phyloP scores from a whole-genome alignment of 2,888 invertebrate genomes.

The Pimpla rufipes region DNA sequence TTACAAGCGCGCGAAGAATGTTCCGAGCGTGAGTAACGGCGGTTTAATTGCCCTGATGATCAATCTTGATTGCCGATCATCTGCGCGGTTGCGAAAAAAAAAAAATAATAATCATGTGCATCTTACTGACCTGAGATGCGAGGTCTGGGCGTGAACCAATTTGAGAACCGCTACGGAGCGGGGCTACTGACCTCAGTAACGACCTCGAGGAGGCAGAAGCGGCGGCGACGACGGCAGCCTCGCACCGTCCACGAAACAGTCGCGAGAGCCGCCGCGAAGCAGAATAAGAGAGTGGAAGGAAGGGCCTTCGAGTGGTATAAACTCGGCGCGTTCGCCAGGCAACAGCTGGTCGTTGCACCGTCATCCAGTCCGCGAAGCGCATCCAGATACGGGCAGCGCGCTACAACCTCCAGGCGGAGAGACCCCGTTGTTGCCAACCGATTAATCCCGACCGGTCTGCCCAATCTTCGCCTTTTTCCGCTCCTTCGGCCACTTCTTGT shows the following conservation, averaged over 20 bases:
- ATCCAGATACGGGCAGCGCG: conserved; percentile 63
- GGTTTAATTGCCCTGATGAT: conserved; percentile 33
- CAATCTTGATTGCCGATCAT: not conserved
- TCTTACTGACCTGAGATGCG: conserved; percentile 53
- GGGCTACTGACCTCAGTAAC: conserved; percentile 73
- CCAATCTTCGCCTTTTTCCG: conserved; percentile 55
- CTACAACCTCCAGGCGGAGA: conserved; percentile 34
- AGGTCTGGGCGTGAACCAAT: conserved; percentile 60
- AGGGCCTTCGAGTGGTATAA: conserved; percentile 42
- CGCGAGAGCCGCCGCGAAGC: conserved; percentile 56
- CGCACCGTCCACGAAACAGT: conserved; percentile 55
- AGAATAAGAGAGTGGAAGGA: conserved; percentile 40
- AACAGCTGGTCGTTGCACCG: conserved; percentile 78
- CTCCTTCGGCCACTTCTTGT: conserved; percentile 50
- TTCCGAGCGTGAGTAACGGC: conserved; percentile 6
- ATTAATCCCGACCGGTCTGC: conserved; percentile 77
- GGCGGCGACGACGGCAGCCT: conserved; percentile 17
- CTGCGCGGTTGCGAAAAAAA: not conserved
- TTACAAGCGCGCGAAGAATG: conserved; percentile 5
- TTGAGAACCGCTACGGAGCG: conserved; percentile 72
- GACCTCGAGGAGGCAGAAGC: conserved; percentile 55
- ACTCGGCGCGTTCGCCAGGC: conserved; percentile 71
- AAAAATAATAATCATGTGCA: conserved; percentile 21
- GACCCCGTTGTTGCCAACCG: conserved; percentile 77
- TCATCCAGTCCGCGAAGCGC: conserved; percentile 55